These are phyloP conservation scores for Nesoenas mayeri DNA, from an alignment of 2,113 vertebrate genomes.

Conservation along the genomic window DNA sequence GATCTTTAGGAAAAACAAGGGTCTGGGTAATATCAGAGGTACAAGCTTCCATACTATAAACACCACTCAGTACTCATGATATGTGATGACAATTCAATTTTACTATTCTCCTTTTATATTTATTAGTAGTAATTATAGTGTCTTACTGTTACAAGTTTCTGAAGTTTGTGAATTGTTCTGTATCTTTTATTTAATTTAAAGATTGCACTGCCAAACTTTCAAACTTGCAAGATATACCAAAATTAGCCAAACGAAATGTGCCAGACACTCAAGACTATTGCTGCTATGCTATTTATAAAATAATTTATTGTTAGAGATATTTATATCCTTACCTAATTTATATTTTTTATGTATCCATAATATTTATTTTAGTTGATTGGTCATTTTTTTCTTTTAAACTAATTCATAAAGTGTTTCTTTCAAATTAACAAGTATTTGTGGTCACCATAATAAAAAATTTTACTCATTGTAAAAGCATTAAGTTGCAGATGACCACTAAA, in stretches of 20 bases:
- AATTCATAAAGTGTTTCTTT: background rate
- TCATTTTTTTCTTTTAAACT: background rate
- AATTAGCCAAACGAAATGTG: background rate
- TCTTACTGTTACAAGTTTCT: background rate
- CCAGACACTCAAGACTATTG: background rate
- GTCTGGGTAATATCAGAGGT: background rate
- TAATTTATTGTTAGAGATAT: background rate
- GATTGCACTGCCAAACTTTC: background rate
- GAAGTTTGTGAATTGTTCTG: background rate
- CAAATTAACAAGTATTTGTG: background rate
- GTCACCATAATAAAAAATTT: background rate
- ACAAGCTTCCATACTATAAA: background rate
- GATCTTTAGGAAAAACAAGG: background rate
- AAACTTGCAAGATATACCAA: background rate
- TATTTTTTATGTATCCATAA: background rate
- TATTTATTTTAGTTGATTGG: background rate
- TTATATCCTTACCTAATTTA: background rate
- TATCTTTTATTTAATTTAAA: background rate
- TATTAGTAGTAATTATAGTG: background rate
- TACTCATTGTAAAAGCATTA: background rate
- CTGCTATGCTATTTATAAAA: fast-evolving
- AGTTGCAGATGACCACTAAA: background rate
- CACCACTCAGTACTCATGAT: background rate
- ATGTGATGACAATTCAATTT: background rate
- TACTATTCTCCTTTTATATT: background rate